These are phyloP conservation scores for Eubasilissa splendida DNA, from an alignment of 2,888 invertebrate species.

Conservation along the genomic window DNA sequence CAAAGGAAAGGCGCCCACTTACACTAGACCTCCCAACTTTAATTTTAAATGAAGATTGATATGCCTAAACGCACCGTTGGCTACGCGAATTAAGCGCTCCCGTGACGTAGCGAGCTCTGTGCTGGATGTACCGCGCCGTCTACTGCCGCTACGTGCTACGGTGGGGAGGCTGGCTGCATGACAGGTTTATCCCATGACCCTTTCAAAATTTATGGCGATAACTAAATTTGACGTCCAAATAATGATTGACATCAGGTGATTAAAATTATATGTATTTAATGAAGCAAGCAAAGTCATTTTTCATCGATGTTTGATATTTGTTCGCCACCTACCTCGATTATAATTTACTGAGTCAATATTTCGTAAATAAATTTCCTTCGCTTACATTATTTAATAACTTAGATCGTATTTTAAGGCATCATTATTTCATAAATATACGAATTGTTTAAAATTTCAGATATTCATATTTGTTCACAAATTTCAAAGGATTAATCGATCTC, in stretches of 20 bases:
- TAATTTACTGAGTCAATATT: no score
- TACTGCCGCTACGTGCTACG: constrained; percentile 2
- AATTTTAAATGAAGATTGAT: constrained; percentile 58
- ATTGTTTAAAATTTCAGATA: no score
- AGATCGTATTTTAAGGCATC: no score
- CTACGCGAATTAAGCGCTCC: constrained; percentile 54
- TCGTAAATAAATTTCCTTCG: no score
- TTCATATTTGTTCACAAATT: no score
- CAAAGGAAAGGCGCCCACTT: constrained; percentile 40
- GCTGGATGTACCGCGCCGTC: background rate
- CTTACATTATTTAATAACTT: no score
- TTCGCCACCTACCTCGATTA: no score
- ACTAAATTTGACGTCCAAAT: constrained; percentile 17
- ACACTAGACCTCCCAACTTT: constrained; percentile 50
- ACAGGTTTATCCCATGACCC: constrained; percentile 13
- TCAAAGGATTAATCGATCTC: no score
- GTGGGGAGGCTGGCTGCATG: background rate
- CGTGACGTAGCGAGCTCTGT: constrained; percentile 5
- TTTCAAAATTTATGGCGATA: background rate
- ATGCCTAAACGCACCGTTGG: constrained; percentile 49
- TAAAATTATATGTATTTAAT: background rate
- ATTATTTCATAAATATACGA: no score
- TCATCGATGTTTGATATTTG: no score
- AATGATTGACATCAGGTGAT: background rate
- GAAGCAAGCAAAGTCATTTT: no score